Conservation (phyloP, 2,888 invertebrate species). For the Rhingia rostrata region DNA sequence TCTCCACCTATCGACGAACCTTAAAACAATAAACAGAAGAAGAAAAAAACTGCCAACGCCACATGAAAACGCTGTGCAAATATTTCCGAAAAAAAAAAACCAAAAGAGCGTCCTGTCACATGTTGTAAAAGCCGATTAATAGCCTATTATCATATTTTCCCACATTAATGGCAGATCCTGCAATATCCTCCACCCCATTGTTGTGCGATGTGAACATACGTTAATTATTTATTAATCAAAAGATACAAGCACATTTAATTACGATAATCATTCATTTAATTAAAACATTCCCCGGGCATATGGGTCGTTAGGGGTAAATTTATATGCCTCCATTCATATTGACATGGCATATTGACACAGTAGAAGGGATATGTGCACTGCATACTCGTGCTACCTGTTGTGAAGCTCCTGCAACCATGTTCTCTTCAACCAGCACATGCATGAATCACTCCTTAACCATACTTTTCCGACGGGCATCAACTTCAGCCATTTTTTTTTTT, state of each 20-base stretch:
- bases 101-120: conserved; percentile 18
- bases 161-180: conserved; percentile 17
- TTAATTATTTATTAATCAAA: conserved; percentile 67
- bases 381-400: conserved; percentile 48
- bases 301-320: conserved; percentile 58
- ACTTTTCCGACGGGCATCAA: conserved; percentile 7
- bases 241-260: conserved; percentile 50
- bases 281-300: conserved; percentile 53
- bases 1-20: no score
- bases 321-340: conserved; percentile 7
- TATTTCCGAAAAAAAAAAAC: conserved; percentile 16
- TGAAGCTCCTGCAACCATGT: neutral
- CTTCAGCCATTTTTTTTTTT: neutral
- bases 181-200: neutral
- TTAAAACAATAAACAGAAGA: conserved; percentile 23
- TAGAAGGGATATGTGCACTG: neutral
- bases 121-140: conserved; percentile 47
- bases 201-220: conserved; percentile 13
- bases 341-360: neutral
- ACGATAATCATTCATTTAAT: conserved; percentile 68
- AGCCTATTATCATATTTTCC: conserved; percentile 49
- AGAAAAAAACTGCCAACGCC: conserved; percentile 28
- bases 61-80: conserved; percentile 33
- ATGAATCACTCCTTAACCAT: conserved; percentile 27
- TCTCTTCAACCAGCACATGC: neutral